Percentiles rank a stretch among this genome's conserved stretches.
phyloP scores from a whole-genome alignment of 2,113 vertebrate genomes.

The Rynchops niger region DNA sequence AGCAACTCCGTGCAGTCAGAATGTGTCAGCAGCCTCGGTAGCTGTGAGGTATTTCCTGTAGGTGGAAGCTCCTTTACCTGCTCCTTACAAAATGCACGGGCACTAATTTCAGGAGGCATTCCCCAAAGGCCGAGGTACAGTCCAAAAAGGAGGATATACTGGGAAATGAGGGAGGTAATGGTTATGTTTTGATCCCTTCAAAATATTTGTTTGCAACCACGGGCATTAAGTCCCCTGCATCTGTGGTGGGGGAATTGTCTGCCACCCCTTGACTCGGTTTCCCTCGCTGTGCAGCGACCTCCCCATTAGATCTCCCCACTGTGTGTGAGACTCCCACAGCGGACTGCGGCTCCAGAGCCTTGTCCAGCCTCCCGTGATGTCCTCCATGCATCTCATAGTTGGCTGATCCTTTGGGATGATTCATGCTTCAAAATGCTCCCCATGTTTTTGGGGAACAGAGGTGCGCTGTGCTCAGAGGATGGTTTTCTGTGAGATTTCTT shows the following conservation, averaged over 20 bases:
- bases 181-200: not conserved
- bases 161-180: not conserved
- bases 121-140: not conserved
- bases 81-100: not conserved
- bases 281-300: not conserved
- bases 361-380: not conserved
- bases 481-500: not conserved
- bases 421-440: not conserved
- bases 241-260: not conserved
- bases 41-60: fast-evolving
- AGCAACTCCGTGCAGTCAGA: not conserved
- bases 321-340: not conserved
- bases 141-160: not conserved
- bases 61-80: not conserved
- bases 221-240: too few species aligned
- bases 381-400: not conserved
- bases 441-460: not conserved
- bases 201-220: not conserved
- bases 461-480: not conserved
- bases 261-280: fast-evolving
- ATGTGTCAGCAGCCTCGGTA: not conserved
- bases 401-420: not conserved
- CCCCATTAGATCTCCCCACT: not conserved
- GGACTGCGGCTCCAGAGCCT: not conserved
- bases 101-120: not conserved